A percentile compares a stretch with the other conserved stretches of the same genome.
Evolutionary conservation across 92 coral and sea anemone genomes (phyloP).

Genomic region (Scolanthus callimorphus): DNA sequence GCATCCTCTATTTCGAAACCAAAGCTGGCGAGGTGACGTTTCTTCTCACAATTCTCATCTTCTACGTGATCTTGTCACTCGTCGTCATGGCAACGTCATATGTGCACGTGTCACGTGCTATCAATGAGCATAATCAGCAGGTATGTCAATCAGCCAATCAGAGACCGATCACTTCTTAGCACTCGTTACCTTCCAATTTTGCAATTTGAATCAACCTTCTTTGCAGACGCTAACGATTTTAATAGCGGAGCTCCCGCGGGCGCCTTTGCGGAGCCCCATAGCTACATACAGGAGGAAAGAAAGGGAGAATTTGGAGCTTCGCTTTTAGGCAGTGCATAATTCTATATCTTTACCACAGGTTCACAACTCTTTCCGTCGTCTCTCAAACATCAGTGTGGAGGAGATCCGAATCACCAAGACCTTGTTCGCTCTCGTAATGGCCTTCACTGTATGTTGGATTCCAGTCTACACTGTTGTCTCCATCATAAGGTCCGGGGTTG

Average conservation of each 20-base stretch:
- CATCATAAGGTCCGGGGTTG: constrained; percentile 12
- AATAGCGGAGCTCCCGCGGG: no score
- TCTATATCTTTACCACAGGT: no score
- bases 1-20: constrained; percentile 23
- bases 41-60: constrained; percentile 5
- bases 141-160: neutral
- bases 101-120: constrained; percentile 8
- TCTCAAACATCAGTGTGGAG: constrained; percentile 19
- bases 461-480: constrained; percentile 33
- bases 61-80: constrained; percentile 19
- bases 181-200: no score
- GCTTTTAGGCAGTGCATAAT: no score
- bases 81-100: constrained; percentile 27
- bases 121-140: constrained; percentile 17
- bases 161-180: no score
- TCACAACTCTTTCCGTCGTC: neutral
- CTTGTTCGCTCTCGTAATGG: constrained; percentile 7
- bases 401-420: constrained; percentile 28
- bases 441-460: constrained; percentile 26
- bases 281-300: no score
- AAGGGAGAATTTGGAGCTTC: no score
- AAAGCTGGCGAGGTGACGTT: constrained; percentile 15
- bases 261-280: no score
- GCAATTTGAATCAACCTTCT: no score
- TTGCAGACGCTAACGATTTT: no score